Percentiles rank a stretch among this genome's conserved stretches.
Conservation (phyloP, 2,113 vertebrate genomes). For the Callochromis pleurospilus region DNA sequence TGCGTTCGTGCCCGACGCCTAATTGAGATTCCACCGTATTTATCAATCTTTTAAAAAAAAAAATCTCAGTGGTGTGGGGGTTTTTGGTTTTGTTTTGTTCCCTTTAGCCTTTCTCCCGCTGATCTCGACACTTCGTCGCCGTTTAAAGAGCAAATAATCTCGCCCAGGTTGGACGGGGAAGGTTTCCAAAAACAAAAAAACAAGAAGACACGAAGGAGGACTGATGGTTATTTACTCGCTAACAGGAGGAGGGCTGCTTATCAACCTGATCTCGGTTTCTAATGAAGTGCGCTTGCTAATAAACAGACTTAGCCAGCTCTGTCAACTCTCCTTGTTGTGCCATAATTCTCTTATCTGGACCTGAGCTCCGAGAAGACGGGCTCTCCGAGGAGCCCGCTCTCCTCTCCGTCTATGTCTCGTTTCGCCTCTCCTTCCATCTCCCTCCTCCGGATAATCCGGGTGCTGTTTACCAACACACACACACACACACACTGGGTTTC, state of each 20-base stretch:
- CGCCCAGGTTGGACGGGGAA: slow-evolving; percentile 62
- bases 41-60: slow-evolving; percentile 89
- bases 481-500: neutral
- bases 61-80: slow-evolving; percentile 72
- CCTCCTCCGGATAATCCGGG: slow-evolving; percentile 70
- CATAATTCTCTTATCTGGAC: slow-evolving; percentile 85
- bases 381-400: slow-evolving; percentile 63
- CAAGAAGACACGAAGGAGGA: neutral
- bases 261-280: slow-evolving; percentile 78
- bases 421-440: slow-evolving; percentile 32
- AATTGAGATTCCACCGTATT: slow-evolving; percentile 99
- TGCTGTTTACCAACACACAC: slow-evolving; percentile 63
- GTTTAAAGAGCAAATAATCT: slow-evolving; percentile 84
- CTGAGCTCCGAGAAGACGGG: slow-evolving; percentile 58
- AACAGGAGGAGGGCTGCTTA: slow-evolving; percentile 40
- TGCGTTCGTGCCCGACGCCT: slow-evolving; percentile 92
- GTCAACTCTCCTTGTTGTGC: slow-evolving; percentile 75
- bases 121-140: slow-evolving; percentile 80
- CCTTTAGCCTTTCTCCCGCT: slow-evolving; percentile 35
- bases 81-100: slow-evolving; percentile 63
- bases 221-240: slow-evolving; percentile 81
- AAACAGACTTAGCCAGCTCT: slow-evolving; percentile 76
- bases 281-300: slow-evolving; percentile 84
- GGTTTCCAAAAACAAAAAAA: slow-evolving; percentile 32
- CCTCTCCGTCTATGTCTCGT: slow-evolving; percentile 68